Conservation (phyloP, 2,113 vertebrate genomes). For the Gorsachius goisagi region DNA sequence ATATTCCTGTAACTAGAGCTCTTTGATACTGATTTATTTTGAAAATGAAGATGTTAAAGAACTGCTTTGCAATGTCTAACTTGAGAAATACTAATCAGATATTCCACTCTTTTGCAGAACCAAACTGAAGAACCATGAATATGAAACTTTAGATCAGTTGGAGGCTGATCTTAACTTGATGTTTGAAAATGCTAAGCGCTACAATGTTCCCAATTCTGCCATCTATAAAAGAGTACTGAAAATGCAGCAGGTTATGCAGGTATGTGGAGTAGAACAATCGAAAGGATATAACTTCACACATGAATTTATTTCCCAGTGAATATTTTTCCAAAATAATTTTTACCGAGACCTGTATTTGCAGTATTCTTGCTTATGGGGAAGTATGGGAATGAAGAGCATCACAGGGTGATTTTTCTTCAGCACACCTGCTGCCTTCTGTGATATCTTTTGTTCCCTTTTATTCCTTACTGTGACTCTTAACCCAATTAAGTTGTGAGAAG, state of each 20-base stretch:
- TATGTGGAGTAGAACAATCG: constrained; percentile 43
- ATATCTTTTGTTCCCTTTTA: neutral
- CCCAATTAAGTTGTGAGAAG: neutral
- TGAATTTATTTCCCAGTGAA: neutral
- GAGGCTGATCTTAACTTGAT: constrained; percentile 91
- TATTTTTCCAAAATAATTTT: neutral
- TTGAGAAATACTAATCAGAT: neutral
- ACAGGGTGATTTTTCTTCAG: neutral
- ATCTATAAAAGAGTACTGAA: constrained; percentile 96
- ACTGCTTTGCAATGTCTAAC: neutral
- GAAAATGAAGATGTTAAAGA: neutral
- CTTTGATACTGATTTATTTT: neutral
- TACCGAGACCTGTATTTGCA: neutral
- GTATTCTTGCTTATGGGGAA: neutral
- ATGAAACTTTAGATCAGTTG: constrained; percentile 91
- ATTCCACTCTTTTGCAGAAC: constrained; percentile 75
- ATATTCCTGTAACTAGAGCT: neutral
- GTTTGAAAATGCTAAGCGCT: constrained; percentile 98
- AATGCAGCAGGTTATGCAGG: constrained; percentile 97
- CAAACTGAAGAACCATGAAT: constrained; percentile 95
- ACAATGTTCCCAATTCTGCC: constrained; percentile 94
- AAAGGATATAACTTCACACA: neutral
- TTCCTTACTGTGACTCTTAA: neutral
- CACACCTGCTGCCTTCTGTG: neutral
- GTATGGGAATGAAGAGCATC: neutral